Evolutionary conservation across 2,797 vertebrate genomes (phyloP).

Genomic region (Lates japonicus): DNA sequence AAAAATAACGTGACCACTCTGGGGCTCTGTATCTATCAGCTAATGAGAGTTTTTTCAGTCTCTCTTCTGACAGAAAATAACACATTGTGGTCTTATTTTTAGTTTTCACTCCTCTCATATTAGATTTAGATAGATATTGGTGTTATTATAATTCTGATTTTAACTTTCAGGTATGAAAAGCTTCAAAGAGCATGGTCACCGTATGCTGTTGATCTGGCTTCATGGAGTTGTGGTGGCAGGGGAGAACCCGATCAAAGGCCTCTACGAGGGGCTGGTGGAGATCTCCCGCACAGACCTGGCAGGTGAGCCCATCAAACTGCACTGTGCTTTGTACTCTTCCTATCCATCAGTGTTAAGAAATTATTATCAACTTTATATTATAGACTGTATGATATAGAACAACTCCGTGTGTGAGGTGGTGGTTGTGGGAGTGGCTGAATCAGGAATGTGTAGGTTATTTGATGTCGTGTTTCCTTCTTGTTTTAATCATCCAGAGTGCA

Average conservation of each 20-base stretch:
- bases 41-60: background rate
- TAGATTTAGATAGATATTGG: background rate
- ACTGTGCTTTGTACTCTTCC: background rate
- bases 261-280: slow-evolving; percentile 91
- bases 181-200: slow-evolving; percentile 92
- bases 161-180: slow-evolving; percentile 88
- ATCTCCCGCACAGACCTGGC: slow-evolving; percentile 91
- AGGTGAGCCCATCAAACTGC: slow-evolving; percentile 79
- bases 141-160: slow-evolving; percentile 7
- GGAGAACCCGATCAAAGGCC: slow-evolving; percentile 92
- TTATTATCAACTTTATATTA: background rate
- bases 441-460: background rate
- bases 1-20: too few species aligned
- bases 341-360: background rate
- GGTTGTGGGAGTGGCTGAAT: background rate
- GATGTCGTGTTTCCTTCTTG: slow-evolving; percentile 28
- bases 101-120: background rate
- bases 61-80: background rate
- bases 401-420: background rate
- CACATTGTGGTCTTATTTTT: background rate
- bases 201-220: slow-evolving; percentile 95
- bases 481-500: slow-evolving; percentile 86
- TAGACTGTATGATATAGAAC: background rate
- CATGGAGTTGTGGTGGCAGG: slow-evolving; percentile 85
- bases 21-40: background rate